Evolutionary conservation across 2,888 invertebrate genomes (phyloP), one percentile per base, ranked within the genome.

Genomic region (Brachyopa scutellaris): DNA sequence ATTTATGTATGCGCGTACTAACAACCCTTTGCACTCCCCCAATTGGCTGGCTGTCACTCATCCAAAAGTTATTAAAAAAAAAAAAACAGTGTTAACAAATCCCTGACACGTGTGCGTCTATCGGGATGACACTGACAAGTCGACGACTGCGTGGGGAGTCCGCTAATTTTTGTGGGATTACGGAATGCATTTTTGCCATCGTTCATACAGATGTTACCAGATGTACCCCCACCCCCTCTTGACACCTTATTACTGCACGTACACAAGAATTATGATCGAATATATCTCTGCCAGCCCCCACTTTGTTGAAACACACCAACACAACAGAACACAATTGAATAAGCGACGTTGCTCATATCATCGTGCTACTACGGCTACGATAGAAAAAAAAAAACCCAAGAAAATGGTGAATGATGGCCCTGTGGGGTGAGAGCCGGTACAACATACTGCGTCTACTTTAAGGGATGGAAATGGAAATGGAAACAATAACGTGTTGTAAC

Each of bases 401-500:
- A n/a, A n/a, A 70, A 77, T 57, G 55, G 61, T 62, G 62, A 64
- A 70, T 57, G 38, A 17, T 69, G 49, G 45, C n/a, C 21, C 49
- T 49, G 15, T 3, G n/a, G 13, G 23, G 23, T 38, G 55, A 33
- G 33, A 51, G 29, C 9, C 9, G 19, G 64, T 13, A 38, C 31
- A 72, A 53, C 42, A 70, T 49, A 31, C 42, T 55, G 45, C 57
- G 17, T 74, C 29, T 40, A 11, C 51, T 26, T 8, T 19, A 17
- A 33, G 67, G 64, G 40, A 26, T 26, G 26, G 26, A 26, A 26
- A 6, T 59, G 40, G 40, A 26, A 11, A 47, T 73, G 79, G 67
- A 82, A 82, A 82, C 77, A 77, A 77, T 76, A 80, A 80, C 82
- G 77, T 82, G 76, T 61, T 77, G 82, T 82, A 77, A 77, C 82